Conservation (phyloP, 2,113 vertebrate genomes). For the Lepisosteus osseus region DNA sequence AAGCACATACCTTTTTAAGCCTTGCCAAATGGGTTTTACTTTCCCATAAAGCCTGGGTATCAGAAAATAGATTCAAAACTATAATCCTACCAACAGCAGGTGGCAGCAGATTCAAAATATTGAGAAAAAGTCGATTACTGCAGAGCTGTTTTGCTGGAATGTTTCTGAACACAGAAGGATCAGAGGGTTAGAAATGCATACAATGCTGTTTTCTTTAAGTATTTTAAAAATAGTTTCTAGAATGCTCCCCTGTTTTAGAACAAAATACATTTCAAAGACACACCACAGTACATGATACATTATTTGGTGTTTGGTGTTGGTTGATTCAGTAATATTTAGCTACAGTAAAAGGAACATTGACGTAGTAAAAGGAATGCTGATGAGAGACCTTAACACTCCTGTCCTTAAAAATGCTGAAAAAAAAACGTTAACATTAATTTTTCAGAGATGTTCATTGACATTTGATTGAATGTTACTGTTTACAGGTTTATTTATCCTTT, state of each 20-base stretch:
- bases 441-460: too few species aligned
- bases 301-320: constrained; percentile 16
- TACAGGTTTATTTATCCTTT: too few species aligned
- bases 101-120: constrained; percentile 36
- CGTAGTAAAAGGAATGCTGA: constrained; percentile 16
- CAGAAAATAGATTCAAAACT: too few species aligned
- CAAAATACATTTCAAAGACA: constrained; percentile 27
- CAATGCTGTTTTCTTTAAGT: constrained; percentile 17
- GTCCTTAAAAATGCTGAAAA: too few species aligned
- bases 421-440: too few species aligned
- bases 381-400: constrained; percentile 12
- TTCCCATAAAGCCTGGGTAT: too few species aligned
- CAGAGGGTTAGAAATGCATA: neutral
- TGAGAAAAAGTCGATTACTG: constrained; percentile 15
- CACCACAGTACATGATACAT: neutral
- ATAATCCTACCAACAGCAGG: constrained; percentile 26
- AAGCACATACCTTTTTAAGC: too few species aligned
- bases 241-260: constrained; percentile 9
- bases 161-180: neutral
- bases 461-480: too few species aligned
- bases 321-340: constrained; percentile 34
- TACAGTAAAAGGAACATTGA: constrained; percentile 16
- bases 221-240: constrained; percentile 25
- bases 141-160: constrained; percentile 2
- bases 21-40: too few species aligned